Conservation (phyloP, 2,888 invertebrate genomes). For the Scelioninae gen. 2 region DNA sequence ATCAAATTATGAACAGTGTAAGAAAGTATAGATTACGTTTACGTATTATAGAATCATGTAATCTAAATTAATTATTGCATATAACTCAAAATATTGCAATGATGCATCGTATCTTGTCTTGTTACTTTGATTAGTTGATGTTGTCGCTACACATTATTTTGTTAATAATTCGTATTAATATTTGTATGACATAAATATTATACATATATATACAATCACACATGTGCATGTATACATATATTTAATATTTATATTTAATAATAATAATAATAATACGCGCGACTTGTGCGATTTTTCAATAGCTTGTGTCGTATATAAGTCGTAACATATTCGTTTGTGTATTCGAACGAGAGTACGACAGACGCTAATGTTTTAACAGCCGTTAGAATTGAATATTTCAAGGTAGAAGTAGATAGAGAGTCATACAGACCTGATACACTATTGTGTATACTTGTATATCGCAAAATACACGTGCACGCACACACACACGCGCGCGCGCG, state of each 20-base stretch:
- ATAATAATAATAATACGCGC: slow-evolving; percentile 52
- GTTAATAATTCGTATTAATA: too few relatives aligned
- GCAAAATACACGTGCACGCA: too few relatives aligned
- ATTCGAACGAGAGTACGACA: slow-evolving; percentile 27
- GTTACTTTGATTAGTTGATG: slow-evolving; percentile 23
- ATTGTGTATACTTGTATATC: slow-evolving; percentile 40
- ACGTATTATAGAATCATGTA: slow-evolving; percentile 22
- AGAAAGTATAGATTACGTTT: slow-evolving; percentile 46
- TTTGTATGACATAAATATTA: too few relatives aligned
- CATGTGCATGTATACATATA: slow-evolving; percentile 5
- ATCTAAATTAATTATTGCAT: slow-evolving; percentile 32
- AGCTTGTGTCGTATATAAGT: slow-evolving; percentile 24
- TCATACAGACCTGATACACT: slow-evolving; percentile 48
- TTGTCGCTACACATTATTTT: slow-evolving; percentile 15
- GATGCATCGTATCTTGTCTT: slow-evolving; percentile 19
- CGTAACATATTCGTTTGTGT: slow-evolving; percentile 7
- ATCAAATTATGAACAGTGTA: slow-evolving; percentile 40
- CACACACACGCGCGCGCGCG: too few relatives aligned
- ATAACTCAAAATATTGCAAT: slow-evolving; percentile 18
- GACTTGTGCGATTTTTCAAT: slow-evolving; percentile 55
- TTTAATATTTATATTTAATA: slow-evolving; percentile 7
- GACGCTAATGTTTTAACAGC: slow-evolving; percentile 43
- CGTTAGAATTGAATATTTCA: slow-evolving; percentile 49
- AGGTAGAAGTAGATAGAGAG: slow-evolving; percentile 54
- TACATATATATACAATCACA: background rate